Base-by-base conservation (phyloP, 1,140 invertebrate genomes). In the Ceratitis capitata region DNA sequence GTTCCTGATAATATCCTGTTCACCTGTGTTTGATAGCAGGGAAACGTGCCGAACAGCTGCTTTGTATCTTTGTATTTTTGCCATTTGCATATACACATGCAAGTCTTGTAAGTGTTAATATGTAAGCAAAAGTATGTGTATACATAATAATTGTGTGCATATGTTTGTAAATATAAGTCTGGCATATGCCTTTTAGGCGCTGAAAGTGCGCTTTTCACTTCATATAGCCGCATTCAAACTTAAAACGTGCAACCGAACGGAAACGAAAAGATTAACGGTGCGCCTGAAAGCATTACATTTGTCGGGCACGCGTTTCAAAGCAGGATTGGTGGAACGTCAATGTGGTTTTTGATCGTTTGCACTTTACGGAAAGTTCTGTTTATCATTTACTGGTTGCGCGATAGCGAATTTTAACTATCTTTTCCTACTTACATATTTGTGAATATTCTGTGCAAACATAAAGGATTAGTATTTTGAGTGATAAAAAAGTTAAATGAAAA, bases 201-300 rank as follows among this genome's bases (percentile, higher is more conserved):
- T 78, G 32, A 78, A 78, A 39, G 69, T 39, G 69, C 69, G 69
- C 69, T 78, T 78, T 32, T 78, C 32, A 39, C 23, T n/a, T 7
- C 2, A n/a, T 42, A n/a, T 45, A 42, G 39, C 26, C 32, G 87
- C 89, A 89, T 89, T 89, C 89, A 61, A 89, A 89, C 89, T 86
- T 82, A 90, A 89, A 88, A 83, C 89, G 89, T 89, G 88, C 86
- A 88, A 86, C 87, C 86, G 86, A 82, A 87, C 88, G 88, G 89
- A 89, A 88, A 87, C 87, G 51, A 61, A 35, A 83, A 83, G 51
- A 83, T 53, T 53, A 83, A 51, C 82, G 51, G 42, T 32, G 82
- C 69, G 35, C 69, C 69, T 45, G 69, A 78, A 45, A 35, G 69
- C 39, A 42, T 78, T 42, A 35, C 39, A 45, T 16, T 78, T 23